These are phyloP conservation scores for Paratilapia polleni DNA, from an alignment of 2,113 vertebrate genomes.

Conservation along the genomic window DNA sequence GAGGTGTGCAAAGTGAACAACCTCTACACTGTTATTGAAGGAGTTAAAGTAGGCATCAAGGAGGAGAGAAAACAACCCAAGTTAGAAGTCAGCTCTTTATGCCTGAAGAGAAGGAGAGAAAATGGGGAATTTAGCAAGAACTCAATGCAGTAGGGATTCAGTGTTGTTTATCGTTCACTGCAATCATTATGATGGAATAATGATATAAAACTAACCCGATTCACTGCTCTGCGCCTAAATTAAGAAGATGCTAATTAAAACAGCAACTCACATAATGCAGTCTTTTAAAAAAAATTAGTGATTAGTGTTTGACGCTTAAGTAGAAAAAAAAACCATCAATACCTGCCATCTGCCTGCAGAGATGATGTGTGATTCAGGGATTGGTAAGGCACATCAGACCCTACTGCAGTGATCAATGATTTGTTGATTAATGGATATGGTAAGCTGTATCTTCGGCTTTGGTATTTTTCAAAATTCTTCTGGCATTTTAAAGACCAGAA, in stretches of 20 bases:
- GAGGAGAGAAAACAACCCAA: constrained; percentile 26
- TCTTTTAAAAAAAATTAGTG: not conserved
- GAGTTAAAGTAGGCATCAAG: constrained; percentile 25
- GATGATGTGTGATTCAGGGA: constrained; percentile 4
- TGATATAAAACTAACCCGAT: constrained; percentile 18
- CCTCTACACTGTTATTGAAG: constrained; percentile 1
- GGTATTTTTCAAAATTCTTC: too few species aligned
- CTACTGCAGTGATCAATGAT: not conserved
- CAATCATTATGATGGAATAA: constrained; percentile 27
- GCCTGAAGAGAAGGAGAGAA: not conserved
- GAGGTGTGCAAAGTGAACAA: constrained; percentile 41
- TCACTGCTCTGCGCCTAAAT: not conserved
- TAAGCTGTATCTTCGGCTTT: not conserved
- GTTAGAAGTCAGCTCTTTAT: constrained; percentile 10
- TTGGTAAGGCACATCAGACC: not conserved
- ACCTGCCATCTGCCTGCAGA: constrained; percentile 33
- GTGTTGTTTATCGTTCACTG: constrained; percentile 20
- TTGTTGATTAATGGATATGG: not conserved
- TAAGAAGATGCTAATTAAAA: constrained; percentile 31
- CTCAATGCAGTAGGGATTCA: not conserved
- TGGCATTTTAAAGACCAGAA: too few species aligned
- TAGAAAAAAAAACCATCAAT: not conserved
- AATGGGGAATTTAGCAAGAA: not conserved
- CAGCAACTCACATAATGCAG: constrained; percentile 8
- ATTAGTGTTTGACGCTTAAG: not conserved